Conservation (phyloP, 2,888 invertebrate genomes). For the Dione juno region DNA sequence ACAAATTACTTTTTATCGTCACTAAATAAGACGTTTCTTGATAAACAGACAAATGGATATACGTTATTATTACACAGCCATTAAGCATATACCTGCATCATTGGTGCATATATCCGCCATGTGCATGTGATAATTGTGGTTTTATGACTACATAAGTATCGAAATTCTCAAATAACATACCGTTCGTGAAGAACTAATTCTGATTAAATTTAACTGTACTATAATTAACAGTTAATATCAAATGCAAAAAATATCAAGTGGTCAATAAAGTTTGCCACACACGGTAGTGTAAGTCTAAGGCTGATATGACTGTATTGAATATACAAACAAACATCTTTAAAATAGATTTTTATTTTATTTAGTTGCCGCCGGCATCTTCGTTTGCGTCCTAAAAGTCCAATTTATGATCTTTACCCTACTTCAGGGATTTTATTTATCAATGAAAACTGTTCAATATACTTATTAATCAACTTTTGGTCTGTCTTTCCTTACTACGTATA, state of each 20-base stretch:
- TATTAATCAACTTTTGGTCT: too few relatives aligned
- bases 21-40: slow-evolving; percentile 51
- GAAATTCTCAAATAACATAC: slow-evolving; percentile 42
- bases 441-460: too few relatives aligned
- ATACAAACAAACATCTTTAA: background rate
- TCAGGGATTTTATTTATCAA: too few relatives aligned
- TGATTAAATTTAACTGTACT: slow-evolving; percentile 30
- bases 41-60: slow-evolving; percentile 53
- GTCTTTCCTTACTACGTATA: too few relatives aligned
- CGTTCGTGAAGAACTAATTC: slow-evolving; percentile 40
- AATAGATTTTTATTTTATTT: background rate
- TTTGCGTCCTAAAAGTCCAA: too few relatives aligned
- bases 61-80: slow-evolving; percentile 55
- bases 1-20: slow-evolving; percentile 46
- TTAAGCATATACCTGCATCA: slow-evolving; percentile 47
- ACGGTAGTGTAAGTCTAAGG: background rate
- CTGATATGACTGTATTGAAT: too few relatives aligned
- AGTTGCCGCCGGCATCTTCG: background rate
- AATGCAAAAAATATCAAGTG: background rate
- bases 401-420: too few relatives aligned
- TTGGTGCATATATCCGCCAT: slow-evolving; percentile 38
- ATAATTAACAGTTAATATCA: background rate
- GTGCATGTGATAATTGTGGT: slow-evolving; percentile 45
- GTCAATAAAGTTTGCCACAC: background rate
- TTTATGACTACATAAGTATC: slow-evolving; percentile 41